Conservation (phyloP, 2,113 vertebrate genomes). For the Probosciger aterrimus region DNA sequence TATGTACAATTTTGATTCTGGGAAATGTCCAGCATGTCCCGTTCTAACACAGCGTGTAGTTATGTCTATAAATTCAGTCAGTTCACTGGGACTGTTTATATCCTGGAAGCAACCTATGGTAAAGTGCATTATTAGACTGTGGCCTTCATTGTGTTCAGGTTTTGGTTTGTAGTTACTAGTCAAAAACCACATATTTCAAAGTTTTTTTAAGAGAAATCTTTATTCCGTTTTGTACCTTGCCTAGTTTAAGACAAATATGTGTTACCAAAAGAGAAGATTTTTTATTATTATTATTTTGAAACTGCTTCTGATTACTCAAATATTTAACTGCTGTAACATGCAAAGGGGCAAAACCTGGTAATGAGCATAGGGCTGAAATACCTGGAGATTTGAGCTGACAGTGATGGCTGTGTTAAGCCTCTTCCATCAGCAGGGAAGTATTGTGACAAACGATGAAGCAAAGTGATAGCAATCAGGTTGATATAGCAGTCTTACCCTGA, state of each 20-base stretch:
- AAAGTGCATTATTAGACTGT: neutral
- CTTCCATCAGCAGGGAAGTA: neutral
- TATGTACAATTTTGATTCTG: neutral
- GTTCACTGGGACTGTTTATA: neutral
- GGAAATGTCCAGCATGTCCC: neutral
- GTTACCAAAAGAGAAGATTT: neutral
- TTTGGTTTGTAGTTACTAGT: neutral
- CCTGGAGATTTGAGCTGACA: neutral
- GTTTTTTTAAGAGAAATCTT: neutral
- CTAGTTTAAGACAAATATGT: neutral
- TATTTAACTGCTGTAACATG: neutral
- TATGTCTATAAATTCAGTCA: neutral
- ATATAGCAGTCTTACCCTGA: neutral
- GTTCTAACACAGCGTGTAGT: fast-evolving
- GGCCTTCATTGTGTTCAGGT: neutral
- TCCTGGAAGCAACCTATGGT: neutral
- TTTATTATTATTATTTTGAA: neutral
- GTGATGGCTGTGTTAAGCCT: slow-evolving; percentile 3
- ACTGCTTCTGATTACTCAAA: neutral
- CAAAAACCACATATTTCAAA: neutral
- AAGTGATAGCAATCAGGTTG: neutral
- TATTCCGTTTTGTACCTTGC: neutral
- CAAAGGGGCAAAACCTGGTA: neutral
- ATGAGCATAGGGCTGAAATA: neutral
- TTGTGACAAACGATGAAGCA: neutral